Base-by-base conservation (phyloP, 2,888 invertebrate genomes). In the Drosophila melanosoma region DNA sequence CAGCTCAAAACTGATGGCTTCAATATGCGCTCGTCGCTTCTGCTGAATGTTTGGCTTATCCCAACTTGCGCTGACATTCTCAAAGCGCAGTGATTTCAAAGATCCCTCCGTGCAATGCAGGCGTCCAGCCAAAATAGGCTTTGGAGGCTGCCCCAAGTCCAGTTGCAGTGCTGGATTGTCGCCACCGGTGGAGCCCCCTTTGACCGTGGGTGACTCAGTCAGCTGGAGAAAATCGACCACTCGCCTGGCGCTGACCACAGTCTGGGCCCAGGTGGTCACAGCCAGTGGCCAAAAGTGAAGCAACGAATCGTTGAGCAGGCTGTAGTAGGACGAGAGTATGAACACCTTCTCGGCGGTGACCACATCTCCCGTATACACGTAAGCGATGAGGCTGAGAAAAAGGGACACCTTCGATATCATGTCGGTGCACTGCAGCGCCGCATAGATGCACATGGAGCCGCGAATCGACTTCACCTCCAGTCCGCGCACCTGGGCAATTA, bases 251-350 rank as follows among this genome's bases (percentile, higher is more conserved):
- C 97, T 96, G 0, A 98, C 96, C 52, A 95, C 94, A 0, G 96
- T 96, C 90, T 98, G 97, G 0, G 97, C 94, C 4, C 96, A 95
- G 81, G 96, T 96, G 0, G 96, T 95, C 42, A 97, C 95, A 1
- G 96, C 96, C 88, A 95, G 94, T 0, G 98, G 97, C 83, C 97
- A 95, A 90, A 96, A 96, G 58, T 97, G 95, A 0, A 96, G 96
- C 91, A 97, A 94, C 0, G 96, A 95, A 54, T 96, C 95, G 49
- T 97, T 95, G 11, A 97, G 93, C 42, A 96, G 96, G 81, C 97
- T 97, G 91, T 96, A 97, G 79, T 97, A 96, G 0, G 97, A 96
- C 52, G 97, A 96, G 49, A 97, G 94, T 12, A 97, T 96, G 91
- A 97, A 97, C 0, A 97, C 95, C 92, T 95, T 96, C 67, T 96